These are phyloP conservation scores for Drosophila phalerata DNA, from an alignment of 2,888 invertebrate genomes.

Conservation along the genomic window DNA sequence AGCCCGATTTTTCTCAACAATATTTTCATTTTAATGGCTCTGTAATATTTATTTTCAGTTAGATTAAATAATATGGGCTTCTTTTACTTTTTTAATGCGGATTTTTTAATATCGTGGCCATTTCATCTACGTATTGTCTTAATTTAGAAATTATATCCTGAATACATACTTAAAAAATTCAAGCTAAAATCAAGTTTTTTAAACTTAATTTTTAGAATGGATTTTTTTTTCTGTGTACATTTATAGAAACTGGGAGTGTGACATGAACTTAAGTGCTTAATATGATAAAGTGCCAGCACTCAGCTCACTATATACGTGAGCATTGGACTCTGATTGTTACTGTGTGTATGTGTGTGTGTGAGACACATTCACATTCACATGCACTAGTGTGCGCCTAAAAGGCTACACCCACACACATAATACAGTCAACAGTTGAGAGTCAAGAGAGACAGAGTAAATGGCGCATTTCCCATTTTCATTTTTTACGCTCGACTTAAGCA, in stretches of 20 bases:
- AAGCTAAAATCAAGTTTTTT: no score
- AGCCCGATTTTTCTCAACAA: no score
- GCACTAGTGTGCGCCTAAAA: background rate
- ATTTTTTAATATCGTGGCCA: no score
- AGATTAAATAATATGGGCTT: no score
- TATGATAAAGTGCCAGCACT: conserved; percentile 81
- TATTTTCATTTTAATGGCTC: no score
- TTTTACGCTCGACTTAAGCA: conserved; percentile 77
- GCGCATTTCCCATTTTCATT: conserved; percentile 81
- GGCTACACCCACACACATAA: conserved; percentile 27
- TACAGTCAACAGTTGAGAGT: conserved; percentile 14
- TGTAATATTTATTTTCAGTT: no score
- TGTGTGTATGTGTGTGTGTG: conserved; percentile 19
- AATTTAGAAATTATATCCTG: no score
- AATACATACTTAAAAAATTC: no score
- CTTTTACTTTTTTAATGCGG: no score
- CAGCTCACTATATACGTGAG: conserved; percentile 41
- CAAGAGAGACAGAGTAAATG: conserved; percentile 61
- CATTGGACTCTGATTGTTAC: conserved; percentile 26
- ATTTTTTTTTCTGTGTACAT: no score
- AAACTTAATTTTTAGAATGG: no score
- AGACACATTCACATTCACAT: conserved; percentile 26
- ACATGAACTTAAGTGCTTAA: conserved; percentile 79
- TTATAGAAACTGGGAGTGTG: conserved; percentile 30
- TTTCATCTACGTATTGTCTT: no score